Base-by-base conservation (phyloP, 2,888 invertebrate genomes). In the Hyles lineata region DNA sequence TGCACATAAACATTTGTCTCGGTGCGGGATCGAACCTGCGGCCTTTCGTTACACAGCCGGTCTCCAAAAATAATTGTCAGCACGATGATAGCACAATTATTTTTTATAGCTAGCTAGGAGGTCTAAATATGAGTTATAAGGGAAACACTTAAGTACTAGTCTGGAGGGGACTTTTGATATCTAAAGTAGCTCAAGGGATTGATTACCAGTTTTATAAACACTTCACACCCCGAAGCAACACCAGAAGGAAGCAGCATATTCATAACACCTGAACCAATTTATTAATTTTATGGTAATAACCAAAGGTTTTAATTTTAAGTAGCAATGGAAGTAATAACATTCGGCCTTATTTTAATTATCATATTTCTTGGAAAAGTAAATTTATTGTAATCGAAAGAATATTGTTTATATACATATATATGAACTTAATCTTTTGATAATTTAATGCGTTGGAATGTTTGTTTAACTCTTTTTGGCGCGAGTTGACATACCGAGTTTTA, bases 111-210 rank as follows among this genome's bases (percentile, higher is more conserved):
- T 15, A 4, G 6, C 55, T n/a, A 55, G 55, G 55, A n/a, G 52
- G n/a, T 17, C 52, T 19, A 52, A 52, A 2, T 52, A 55, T 19
- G n/a, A 55, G 19, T 17, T n/a, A 55, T 55, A n/a, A 55, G 9
- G 35, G 21, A 4, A 70, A 25, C 29, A 29, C 70, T 70, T 9
- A 58, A 72, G 55, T 72, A 58, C 72, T 55, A 17, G 25, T 17
- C 72, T 72, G 72, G 52, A 43, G 19, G 4, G 23, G 23, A 19
- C 52, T 55, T 73, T 61, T 62, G 70, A 32, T 60, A 25, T 43
- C 79, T 77, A 74, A 76, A 79, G 77, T 70, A 61, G 80, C 83
- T 77, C 71, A 74, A 76, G 79, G 82, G 72, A 76, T 80, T 75
- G 78, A 80, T 84, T 80, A 70, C 32, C 77, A 71, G 70, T 72